Base-by-base conservation (phyloP, 2,797 vertebrate genomes). In the Spatula versicolor region DNA sequence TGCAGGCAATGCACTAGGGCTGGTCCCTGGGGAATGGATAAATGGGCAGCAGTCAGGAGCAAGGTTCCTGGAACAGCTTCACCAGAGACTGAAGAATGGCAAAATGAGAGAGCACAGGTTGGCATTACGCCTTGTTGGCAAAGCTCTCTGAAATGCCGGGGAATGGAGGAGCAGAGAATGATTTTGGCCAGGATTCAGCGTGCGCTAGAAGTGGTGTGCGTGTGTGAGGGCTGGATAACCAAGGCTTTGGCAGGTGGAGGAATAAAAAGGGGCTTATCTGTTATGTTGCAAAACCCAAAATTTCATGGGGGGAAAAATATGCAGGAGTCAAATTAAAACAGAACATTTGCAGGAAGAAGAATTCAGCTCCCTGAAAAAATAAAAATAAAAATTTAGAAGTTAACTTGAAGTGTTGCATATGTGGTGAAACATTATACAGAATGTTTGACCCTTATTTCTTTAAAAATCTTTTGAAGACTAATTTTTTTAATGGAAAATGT, bases 141-240 rank as follows among this genome's bases (percentile, higher is more conserved):
- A 63, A 87, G 80, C 84, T 92, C 63, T 73, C 58, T 13, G 66
- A 56, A 64, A 56, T 21, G 48, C 87, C 54, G 37, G 50, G 63
- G 74, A 91, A 77, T 1, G 31, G 75, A 77, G 74, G 71, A 80
- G 68, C 91, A 92, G 64, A 63, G 68, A 87, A 59, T 31, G 13
- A 75, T 78, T 92, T 83, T 95, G 95, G 95, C 88, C 83, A 59
- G 72, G 58, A 52, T 90, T 94, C 91, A 94, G 78, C 67, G 46
- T 66, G 60, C 0, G 2, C 88, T 64, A 31, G 31, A 88, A 93
- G 58, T 31, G 55, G 37, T 43, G 67, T 92, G 74, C 86, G 71
- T 91, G 87, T 92, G 91, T 74, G 87, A 93, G 81, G 64, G 86
- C 60, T 90, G 96, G 94, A 94, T 88, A 93, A 88, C 83, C 0